Evolutionary conservation across 2,888 invertebrate genomes (phyloP).

Genomic region (Meliscaeva auricollis): DNA sequence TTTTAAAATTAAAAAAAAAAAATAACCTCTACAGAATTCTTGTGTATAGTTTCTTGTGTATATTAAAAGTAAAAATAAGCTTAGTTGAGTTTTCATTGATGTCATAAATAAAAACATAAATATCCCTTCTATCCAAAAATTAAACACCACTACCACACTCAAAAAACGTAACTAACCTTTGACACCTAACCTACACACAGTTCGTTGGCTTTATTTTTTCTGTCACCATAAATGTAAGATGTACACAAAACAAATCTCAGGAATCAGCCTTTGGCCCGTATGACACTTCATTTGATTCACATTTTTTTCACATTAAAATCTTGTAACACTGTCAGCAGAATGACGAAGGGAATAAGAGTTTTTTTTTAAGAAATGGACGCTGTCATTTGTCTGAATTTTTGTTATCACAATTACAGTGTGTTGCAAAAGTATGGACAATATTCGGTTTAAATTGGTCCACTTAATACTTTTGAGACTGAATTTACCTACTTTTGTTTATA

Average conservation of each 20-base stretch:
- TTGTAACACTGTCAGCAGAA: too few species aligned
- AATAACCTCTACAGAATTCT: conserved; percentile 37
- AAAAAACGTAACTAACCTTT: conserved; percentile 18
- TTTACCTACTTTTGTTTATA: too few species aligned
- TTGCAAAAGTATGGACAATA: too few species aligned
- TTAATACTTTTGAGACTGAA: too few species aligned
- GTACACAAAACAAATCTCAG: conserved; percentile 3
- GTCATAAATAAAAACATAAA: conserved; percentile 25
- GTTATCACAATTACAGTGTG: too few species aligned
- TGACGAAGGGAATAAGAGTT: too few species aligned
- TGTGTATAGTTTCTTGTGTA: conserved; percentile 62
- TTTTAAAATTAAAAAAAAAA: background rate
- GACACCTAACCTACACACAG: conserved; percentile 30
- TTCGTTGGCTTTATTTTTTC: conserved; percentile 62
- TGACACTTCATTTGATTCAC: too few species aligned
- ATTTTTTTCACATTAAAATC: too few species aligned
- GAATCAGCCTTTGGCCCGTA: background rate
- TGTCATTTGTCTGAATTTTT: too few species aligned
- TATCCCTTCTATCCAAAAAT: conserved; percentile 19
- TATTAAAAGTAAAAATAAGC: background rate
- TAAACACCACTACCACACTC: conserved; percentile 24
- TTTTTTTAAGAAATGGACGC: too few species aligned
- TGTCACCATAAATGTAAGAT: conserved; percentile 9
- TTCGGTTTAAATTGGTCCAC: too few species aligned
- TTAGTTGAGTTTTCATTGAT: conserved; percentile 45